Evolutionary conservation across 2,888 invertebrate species (phyloP), one percentile per base, ranked within the genome.

Genomic region (Parnassius glacialis): DNA sequence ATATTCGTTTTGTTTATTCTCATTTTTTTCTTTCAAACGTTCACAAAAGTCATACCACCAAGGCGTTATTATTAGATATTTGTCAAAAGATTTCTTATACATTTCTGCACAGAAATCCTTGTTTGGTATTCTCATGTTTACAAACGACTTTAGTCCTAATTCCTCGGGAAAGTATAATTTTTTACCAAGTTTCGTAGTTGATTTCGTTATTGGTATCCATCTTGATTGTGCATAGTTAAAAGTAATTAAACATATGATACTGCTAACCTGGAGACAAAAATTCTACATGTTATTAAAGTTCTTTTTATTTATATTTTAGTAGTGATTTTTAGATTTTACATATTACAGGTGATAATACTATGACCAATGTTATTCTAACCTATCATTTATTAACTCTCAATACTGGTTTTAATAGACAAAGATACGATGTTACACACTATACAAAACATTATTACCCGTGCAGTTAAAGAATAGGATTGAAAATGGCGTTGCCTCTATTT

Each of bases 31-130:
- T 11, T 66, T 70, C 2, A 77, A 25, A 0, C 64, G 66, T 55
- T 76, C 69, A 53, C 86, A 86, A 57, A 79, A 77, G 10, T 75
- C 60, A 51, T 78, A 79, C 86, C 85, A 86, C 84, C 84, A 86
- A 0, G 86, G 85, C 3, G 81, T 64, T 0, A 82, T 64, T 0
- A 78, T 68, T 7, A 77, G 50, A 25, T 74, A 76, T 0, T 70
- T 66, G 1, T 70, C 64, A 2, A 72, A 66, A 0, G 76, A 67
- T 0, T 64, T 48, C 0, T 74, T 65, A 1, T 71, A 55, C 72
- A 77, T 76, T 16, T 75, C 64, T 0, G 67, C 20, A 61, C 85
- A 86, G 56, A 83, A 83, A 1, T 72, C 72, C 3, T 66, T 65
- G 55, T 79, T 82, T 0, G 83, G 77, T 41, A 83, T 64, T 25